Base-by-base conservation (phyloP, 2,797 vertebrate genomes). In the Pangasius krempfi region DNA sequence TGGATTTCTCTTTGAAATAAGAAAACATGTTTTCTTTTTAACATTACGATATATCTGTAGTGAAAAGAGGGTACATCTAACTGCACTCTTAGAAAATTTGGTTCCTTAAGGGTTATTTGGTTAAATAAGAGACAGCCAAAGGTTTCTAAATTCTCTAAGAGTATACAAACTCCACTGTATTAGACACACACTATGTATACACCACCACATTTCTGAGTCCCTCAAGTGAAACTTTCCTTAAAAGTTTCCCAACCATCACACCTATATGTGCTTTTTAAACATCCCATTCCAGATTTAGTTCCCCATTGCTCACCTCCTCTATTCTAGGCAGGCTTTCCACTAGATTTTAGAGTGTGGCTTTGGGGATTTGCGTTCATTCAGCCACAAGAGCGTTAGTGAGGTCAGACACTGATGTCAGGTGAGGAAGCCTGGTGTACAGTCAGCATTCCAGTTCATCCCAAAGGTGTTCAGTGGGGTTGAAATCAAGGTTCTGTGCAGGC, bases 1-100 rank as follows among this genome's bases (percentile, higher is more conserved):
- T 90, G 27, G 79, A 70, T 80, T 12, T 27, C 8, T 37, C 25
- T 52, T 87, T 78, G 10, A 66, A 79, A 52, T 52, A 78, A 86
- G n/a, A 56, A 37, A 58, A 40, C 2, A 40, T 3, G 9, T 60
- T 81, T 60, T 50, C 12, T 5, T 80, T 60, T 58, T 20, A 52
- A 37, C 78, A 13, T 56, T 56, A 4, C 14, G 10, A 30, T 56
- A 54, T 4, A 22, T 58, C 5, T 62, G 5, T 40, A 27, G 22
- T 25, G 22, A 60, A 60, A 25, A 6, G 13, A 60, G 5, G n/a
- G 33, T 81, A 40, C 22, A 44, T 81, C 20, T 60, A 20, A 44
- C 12, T 27, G 4, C 30, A 54, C 50, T 33, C 75, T 30, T 78
- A 80, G 16, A 76, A 33, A 30, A 79, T 50, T 6, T 30, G 50